Percentiles rank a stretch among this genome's conserved stretches.
phyloP scores from a whole-genome alignment of 2,888 invertebrate species.

The Xanthia icteritia region DNA sequence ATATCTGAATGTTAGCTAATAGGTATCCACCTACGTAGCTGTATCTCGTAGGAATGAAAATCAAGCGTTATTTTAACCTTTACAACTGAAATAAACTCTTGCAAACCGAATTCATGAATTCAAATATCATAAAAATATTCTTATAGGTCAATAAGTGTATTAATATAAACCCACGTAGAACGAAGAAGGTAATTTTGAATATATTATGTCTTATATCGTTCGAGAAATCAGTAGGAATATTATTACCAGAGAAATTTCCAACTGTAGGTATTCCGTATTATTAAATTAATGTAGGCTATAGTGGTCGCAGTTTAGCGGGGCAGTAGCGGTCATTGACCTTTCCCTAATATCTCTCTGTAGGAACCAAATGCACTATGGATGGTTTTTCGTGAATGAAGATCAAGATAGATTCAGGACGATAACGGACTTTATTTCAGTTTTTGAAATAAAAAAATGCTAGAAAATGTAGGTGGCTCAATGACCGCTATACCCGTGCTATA shows the following conservation, averaged over 20 bases:
- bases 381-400: too few relatives aligned
- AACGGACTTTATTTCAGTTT: too few relatives aligned
- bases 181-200: neutral
- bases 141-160: neutral
- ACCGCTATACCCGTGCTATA: too few relatives aligned
- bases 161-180: neutral
- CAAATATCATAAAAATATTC: constrained; percentile 21
- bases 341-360: too few relatives aligned
- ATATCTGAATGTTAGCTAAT: neutral
- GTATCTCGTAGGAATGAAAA: constrained; percentile 28
- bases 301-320: too few relatives aligned
- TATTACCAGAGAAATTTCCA: neutral
- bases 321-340: too few relatives aligned
- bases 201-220: neutral
- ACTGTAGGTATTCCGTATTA: neutral
- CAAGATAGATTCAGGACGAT: too few relatives aligned
- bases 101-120: constrained; percentile 18
- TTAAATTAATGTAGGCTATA: neutral
- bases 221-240: neutral
- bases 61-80: constrained; percentile 46
- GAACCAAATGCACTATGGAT: too few relatives aligned
- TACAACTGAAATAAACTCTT: constrained; percentile 7
- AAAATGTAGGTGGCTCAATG: too few relatives aligned
- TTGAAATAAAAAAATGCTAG: too few relatives aligned
- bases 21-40: constrained; percentile 11